These are phyloP conservation scores for Hetaerina americana DNA, from an alignment of 1,140 invertebrate genomes.

Conservation along the genomic window DNA sequence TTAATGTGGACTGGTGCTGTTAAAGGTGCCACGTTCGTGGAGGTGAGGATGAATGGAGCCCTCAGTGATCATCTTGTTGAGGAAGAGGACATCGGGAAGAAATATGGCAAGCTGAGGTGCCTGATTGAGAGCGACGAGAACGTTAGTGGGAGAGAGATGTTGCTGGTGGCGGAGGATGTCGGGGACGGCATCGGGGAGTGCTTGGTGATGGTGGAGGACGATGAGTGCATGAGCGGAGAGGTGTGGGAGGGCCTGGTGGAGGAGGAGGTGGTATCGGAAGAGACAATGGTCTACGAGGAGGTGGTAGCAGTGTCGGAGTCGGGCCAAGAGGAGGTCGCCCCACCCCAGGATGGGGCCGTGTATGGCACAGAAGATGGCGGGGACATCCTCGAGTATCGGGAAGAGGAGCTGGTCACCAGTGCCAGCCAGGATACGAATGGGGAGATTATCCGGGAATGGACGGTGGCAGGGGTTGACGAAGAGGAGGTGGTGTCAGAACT, in stretches of 20 bases:
- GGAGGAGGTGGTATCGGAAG: neutral
- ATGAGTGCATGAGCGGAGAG: neutral
- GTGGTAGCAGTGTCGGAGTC: neutral
- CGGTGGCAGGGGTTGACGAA: neutral
- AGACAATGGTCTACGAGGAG: neutral
- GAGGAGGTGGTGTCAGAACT: neutral
- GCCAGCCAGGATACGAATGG: too few species aligned
- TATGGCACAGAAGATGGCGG: neutral
- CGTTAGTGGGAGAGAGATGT: neutral
- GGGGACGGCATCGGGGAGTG: neutral
- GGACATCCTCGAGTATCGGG: too few species aligned
- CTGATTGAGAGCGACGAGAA: neutral
- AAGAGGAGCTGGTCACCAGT: neutral
- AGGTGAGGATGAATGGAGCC: neutral
- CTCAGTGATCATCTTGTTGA: neutral
- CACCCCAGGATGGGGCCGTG: neutral
- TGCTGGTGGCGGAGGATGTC: neutral
- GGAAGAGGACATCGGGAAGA: neutral
- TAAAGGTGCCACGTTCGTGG: neutral
- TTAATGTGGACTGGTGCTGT: too few species aligned
- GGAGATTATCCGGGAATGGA: too few species aligned
- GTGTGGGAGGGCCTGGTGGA: neutral
- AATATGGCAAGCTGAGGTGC: neutral
- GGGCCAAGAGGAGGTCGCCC: neutral
- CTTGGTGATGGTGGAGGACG: neutral